Base-by-base conservation (phyloP, 2,797 vertebrate species). In the Euthynnus affinis region DNA sequence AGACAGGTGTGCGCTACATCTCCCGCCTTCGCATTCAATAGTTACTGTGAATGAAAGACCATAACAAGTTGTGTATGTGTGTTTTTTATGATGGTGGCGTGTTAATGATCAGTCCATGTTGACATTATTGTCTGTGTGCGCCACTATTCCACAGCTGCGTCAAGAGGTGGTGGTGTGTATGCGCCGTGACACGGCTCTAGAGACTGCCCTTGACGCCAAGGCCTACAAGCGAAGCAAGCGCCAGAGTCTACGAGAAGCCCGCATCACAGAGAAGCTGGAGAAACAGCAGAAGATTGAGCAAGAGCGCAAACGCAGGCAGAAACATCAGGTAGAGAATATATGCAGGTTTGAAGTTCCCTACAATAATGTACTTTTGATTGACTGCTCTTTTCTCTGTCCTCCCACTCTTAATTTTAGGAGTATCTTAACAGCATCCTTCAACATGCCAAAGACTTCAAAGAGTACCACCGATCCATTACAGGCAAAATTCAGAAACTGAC, bases 281-380 rank as follows among this genome's bases (percentile, higher is more conserved):
- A 99, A 99, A 72, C 98, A 99, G 92, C 98, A 99, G 93, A 99
- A 99, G 95, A 99, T 99, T 0, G 98, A 99, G 86, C 98, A 99
- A 81, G 98, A 99, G 72, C 94, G 98, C 55, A 99, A 99, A 74
- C 97, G 98, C 9, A 91, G 98, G 7, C 98, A 99, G 93, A 99
- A 99, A 77, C 98, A 99, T 89, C 98, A 99, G 97, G 98, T 98
- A 81, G 46, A 51, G 10, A 17, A 76, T 17, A 17, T 22, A 53
- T 13, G 2, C 13, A 17, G 53, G 22, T 14, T 18, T 1, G 20
- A 63, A 0, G 1, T 66, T 18, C 23, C 20, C n/a, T 15, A 32
- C n/a, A 3, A 15, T 18, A 1, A 29, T 20, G 40, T 57, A 0
- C 23, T 67, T 59, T 32, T 71, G 1, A 29, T 27, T 51, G 17